Conservation (phyloP, 2,797 vertebrate species). For the Xenops minutus region DNA sequence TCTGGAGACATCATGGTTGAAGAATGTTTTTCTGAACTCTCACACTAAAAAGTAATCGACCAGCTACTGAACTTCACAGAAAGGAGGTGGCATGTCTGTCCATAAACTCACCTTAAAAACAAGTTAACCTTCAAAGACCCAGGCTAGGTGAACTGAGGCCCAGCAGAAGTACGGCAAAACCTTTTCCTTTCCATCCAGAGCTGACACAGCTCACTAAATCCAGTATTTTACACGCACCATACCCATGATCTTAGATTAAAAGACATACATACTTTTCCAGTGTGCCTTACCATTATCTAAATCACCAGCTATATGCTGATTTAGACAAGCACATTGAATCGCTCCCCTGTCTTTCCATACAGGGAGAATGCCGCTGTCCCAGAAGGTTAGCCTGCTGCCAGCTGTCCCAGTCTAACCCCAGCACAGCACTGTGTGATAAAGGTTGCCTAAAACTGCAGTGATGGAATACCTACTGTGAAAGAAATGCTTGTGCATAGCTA, state of each 20-base stretch:
- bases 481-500: background rate
- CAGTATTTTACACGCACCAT: accelerated
- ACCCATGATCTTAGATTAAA: background rate
- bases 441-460: background rate
- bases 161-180: background rate
- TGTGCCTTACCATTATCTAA: background rate
- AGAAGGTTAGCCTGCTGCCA: background rate
- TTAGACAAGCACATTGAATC: background rate
- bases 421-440: accelerated
- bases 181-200: background rate
- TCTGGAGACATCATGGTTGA: background rate
- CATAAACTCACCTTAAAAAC: background rate
- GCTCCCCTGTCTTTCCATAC: background rate
- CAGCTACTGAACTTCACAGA: background rate
- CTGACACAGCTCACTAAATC: accelerated
- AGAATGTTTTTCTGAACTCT: slow-evolving; percentile 13
- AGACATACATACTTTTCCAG: background rate
- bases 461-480: background rate
- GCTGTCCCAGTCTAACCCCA: too few species aligned
- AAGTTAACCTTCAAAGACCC: background rate
- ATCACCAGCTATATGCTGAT: background rate
- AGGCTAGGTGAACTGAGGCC: background rate
- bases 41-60: background rate
- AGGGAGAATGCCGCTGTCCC: background rate
- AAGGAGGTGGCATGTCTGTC: background rate